These are phyloP conservation scores for Diogma glabrata DNA, from an alignment of 2,888 invertebrate species.

Conservation along the genomic window DNA sequence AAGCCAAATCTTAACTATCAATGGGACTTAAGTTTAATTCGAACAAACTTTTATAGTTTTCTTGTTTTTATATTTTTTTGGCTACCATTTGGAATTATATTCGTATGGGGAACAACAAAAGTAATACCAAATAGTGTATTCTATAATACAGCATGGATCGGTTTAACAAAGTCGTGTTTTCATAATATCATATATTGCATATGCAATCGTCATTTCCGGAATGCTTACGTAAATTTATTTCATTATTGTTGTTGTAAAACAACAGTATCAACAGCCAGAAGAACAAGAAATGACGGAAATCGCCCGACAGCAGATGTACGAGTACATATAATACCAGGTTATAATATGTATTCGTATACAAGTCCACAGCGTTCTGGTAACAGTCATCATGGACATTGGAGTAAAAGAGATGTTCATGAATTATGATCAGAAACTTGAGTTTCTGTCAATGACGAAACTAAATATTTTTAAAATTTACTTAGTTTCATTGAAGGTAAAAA, in stretches of 20 bases:
- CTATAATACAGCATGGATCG: slow-evolving; percentile 58
- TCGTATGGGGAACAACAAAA: slow-evolving; percentile 42
- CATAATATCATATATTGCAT: slow-evolving; percentile 54
- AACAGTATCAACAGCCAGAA: slow-evolving; percentile 51
- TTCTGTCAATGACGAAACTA: too few species aligned
- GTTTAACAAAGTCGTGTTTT: slow-evolving; percentile 54
- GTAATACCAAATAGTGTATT: slow-evolving; percentile 41
- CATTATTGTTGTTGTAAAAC: slow-evolving; percentile 74
- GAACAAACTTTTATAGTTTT: slow-evolving; percentile 53
- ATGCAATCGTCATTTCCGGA: slow-evolving; percentile 55
- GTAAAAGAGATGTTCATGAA: slow-evolving; percentile 26
- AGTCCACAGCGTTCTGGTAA: slow-evolving; percentile 41
- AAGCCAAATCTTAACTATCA: slow-evolving; percentile 49
- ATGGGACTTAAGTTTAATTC: slow-evolving; percentile 49
- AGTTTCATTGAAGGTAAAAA: too few species aligned
- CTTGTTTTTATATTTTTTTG: slow-evolving; percentile 50
- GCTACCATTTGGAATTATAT: slow-evolving; percentile 53
- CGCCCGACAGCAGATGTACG: slow-evolving; percentile 46
- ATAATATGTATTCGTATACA: slow-evolving; percentile 52
- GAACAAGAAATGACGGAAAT: slow-evolving; percentile 41
- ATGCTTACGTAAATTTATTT: slow-evolving; percentile 59
- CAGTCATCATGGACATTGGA: slow-evolving; percentile 27
- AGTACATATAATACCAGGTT: slow-evolving; percentile 63
- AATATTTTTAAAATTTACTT: too few species aligned
- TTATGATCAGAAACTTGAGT: slow-evolving; percentile 25